Conservation (phyloP, 2,113 vertebrate genomes). For the Tragulus kanchil region DNA sequence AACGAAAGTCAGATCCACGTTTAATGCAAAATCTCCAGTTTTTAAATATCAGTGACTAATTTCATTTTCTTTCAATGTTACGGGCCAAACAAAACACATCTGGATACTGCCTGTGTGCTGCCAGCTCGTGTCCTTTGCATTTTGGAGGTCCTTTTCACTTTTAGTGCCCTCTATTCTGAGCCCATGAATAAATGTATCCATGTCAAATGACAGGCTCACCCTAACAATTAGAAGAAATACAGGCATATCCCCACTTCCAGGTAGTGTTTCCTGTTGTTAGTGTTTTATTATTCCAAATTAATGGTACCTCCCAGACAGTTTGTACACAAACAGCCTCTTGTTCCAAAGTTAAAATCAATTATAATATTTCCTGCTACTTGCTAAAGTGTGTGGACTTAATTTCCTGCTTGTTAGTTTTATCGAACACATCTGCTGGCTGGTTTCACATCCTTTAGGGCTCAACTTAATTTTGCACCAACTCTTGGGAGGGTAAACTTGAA, state of each 20-base stretch:
- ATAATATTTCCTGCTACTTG: constrained; percentile 43
- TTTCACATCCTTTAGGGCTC: constrained; percentile 12
- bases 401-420: constrained; percentile 34
- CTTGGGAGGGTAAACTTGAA: constrained; percentile 40
- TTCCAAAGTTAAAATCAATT: constrained; percentile 48
- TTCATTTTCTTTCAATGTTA: constrained; percentile 23
- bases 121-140: background rate
- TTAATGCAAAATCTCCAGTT: constrained; percentile 40
- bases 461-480: constrained; percentile 37
- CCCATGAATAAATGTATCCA: background rate
- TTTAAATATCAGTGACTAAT: constrained; percentile 42
- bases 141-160: background rate
- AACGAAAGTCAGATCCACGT: background rate
- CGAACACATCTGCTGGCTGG: background rate
- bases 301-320: background rate
- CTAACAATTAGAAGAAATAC: background rate
- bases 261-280: background rate
- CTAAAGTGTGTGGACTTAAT: background rate
- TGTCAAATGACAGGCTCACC: background rate
- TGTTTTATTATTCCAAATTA: constrained; percentile 8
- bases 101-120: background rate
- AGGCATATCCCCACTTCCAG: background rate
- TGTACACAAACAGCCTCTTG: background rate
- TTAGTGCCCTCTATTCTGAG: background rate
- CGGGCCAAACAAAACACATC: constrained; percentile 59